Base-by-base conservation (phyloP, 2,797 vertebrate species). In the Smutsia temminckii region DNA sequence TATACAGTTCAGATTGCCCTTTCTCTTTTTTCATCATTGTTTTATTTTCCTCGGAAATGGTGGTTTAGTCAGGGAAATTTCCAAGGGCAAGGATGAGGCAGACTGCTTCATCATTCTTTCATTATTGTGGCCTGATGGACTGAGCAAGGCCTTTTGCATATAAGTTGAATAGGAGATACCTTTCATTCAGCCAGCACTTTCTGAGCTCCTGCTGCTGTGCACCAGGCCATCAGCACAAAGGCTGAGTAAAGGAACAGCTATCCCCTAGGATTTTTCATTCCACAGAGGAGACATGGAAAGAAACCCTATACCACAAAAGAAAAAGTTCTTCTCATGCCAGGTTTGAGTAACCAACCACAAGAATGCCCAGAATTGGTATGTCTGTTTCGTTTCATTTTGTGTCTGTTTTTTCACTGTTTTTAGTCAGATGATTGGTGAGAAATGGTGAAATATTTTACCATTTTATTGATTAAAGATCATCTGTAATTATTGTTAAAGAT, bases 1-100 rank as follows among this genome's bases (percentile, higher is more conserved):
- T 92, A 14, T 37, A 37, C 9, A 57, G 71, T 34, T 95, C 77
- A 85, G 72, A 32, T 93, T 84, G 34, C 81, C 68, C 84, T 81
- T 95, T 95, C 46, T 96, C 80, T 91, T 93, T 83, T 79, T 34
- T 85, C 80, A 57, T 90, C 42, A 34, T 23, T 61, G 51, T 59
- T 37, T 93, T 83, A 75, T 87, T 91, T 79, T 20, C 16, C 9
- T 16, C 18, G 59, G 34, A 80, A 87, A 94, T 40, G 21, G 32
- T 81, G 37, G 5, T 53, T 95, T 95, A 79, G 3, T 69, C 69
- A 68, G 42, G 59, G 37, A 80, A 61, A 89, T 86, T 83, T 94
- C 42, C 21, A 91, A 63, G 13, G 59, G 27, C 42, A 84, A 59
- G 23, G 49, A 91, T 63, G 53, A 92, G 11, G 59, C 42, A 85